Percentiles rank a stretch among this genome's conserved stretches.
phyloP scores from a whole-genome alignment of 2,797 vertebrate genomes.

The Sebastes alutus region DNA sequence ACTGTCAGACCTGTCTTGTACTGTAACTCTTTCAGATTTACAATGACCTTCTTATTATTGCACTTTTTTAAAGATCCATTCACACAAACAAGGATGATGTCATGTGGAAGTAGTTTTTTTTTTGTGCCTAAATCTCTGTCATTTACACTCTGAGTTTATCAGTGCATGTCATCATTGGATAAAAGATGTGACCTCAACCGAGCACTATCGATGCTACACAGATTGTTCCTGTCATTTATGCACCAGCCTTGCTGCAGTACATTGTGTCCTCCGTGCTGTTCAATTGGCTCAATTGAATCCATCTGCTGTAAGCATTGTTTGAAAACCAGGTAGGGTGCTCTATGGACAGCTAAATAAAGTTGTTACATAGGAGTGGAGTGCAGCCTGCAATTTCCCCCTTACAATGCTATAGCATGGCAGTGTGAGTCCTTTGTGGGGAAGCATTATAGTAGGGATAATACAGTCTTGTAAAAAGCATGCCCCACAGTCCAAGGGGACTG shows the following conservation, averaged over 20 bases:
- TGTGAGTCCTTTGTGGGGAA: conserved; percentile 65
- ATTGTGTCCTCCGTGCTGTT: conserved; percentile 15
- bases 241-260: not conserved
- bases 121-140: not conserved
- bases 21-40: not conserved
- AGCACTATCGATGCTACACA: conserved; percentile 3
- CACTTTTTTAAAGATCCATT: not conserved
- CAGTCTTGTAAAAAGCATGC: conserved; percentile 62
- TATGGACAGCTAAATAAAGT: conserved; percentile 51
- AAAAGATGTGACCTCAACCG: conserved; percentile 2
- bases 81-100: not conserved
- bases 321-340: conserved; percentile 51
- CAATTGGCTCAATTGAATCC: conserved; percentile 57
- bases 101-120: not conserved
- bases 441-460: conserved; percentile 69
- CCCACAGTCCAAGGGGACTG: conserved; percentile 51
- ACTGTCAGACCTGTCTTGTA: not conserved
- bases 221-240: conserved; percentile 23
- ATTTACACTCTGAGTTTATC: not conserved
- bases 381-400: conserved; percentile 59
- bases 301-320: conserved; percentile 47
- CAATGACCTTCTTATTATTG: not conserved
- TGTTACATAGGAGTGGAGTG: conserved; percentile 54
- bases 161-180: not conserved
- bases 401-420: conserved; percentile 53